Conservation (phyloP, 2,888 invertebrate genomes). For the Melanargia galathea region DNA sequence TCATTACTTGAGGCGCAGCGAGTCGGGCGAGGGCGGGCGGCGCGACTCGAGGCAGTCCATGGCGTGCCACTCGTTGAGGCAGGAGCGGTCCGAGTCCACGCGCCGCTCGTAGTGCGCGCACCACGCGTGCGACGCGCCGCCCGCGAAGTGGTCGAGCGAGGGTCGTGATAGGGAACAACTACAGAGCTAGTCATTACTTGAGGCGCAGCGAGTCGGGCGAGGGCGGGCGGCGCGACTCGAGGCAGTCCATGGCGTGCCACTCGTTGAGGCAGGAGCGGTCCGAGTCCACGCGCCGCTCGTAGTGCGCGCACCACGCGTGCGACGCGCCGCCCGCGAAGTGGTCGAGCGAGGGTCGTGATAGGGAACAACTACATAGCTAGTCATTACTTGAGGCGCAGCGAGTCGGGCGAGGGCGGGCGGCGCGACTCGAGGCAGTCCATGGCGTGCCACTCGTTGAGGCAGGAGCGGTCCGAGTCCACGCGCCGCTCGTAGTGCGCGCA, state of each 20-base stretch:
- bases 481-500: no score
- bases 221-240: conserved; percentile 1
- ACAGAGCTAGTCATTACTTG: neutral
- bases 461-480: no score
- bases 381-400: neutral
- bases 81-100: no score
- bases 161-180: no score
- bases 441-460: neutral
- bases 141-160: no score
- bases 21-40: conserved; percentile 1
- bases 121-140: no score
- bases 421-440: conserved; percentile 1
- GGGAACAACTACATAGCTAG: no score
- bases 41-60: conserved; percentile 1
- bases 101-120: no score
- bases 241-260: conserved; percentile 1
- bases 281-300: no score
- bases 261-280: neutral
- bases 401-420: conserved; percentile 1
- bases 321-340: no score
- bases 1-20: neutral
- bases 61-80: neutral
- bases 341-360: no score
- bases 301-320: no score
- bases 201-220: neutral